Conservation (phyloP, 2,888 invertebrate species). For the Acanthosepion pharaonis region DNA sequence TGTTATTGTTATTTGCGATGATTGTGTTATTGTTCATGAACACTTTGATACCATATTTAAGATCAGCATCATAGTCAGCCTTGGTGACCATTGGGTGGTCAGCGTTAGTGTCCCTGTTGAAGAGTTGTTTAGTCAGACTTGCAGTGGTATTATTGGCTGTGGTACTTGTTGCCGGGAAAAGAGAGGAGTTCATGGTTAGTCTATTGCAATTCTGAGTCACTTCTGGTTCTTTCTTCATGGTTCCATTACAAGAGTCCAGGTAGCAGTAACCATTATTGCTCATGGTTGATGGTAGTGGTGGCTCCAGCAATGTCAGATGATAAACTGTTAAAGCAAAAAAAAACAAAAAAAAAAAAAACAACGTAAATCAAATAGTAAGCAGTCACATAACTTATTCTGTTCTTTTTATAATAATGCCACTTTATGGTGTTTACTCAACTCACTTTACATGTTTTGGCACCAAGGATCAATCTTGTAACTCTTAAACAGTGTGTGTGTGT, state of each 20-base stretch:
- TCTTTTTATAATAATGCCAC: no score
- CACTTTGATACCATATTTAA: neutral
- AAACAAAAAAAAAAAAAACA: neutral
- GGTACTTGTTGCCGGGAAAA: neutral
- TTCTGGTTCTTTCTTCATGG: slow-evolving; percentile 13
- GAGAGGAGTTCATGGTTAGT: neutral
- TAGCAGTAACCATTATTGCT: slow-evolving; percentile 40
- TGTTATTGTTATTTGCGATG: neutral
- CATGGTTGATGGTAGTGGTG: neutral
- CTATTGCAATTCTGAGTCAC: no score
- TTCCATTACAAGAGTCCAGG: neutral
- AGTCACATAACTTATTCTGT: no score
- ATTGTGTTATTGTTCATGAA: neutral
- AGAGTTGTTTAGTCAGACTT: neutral
- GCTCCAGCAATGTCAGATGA: neutral
- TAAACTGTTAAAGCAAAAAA: neutral
- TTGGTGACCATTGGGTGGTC: neutral
- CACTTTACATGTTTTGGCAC: no score
- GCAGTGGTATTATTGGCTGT: neutral
- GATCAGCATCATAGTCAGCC: neutral
- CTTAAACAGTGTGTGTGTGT: no score
- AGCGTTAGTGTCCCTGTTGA: neutral
- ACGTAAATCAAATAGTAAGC: neutral
- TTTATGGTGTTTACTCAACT: no score
- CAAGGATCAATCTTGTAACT: no score